phyloP scores from a whole-genome alignment of 2,888 invertebrate genomes.

The Apodemia mormo region DNA sequence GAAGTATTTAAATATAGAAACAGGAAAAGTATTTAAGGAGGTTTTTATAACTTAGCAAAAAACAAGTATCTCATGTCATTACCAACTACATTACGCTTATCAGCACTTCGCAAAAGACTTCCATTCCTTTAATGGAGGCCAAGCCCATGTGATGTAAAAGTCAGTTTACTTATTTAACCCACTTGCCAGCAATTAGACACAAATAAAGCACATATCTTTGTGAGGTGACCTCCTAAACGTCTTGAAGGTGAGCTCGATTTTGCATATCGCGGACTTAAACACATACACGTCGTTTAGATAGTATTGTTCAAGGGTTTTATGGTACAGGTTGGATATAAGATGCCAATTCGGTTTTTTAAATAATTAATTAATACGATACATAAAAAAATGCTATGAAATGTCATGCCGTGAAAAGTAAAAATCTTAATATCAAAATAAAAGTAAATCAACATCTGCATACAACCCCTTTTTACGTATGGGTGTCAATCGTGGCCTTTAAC shows the following conservation, averaged over 20 bases:
- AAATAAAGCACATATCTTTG: slow-evolving; percentile 32
- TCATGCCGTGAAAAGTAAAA: no score
- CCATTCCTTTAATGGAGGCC: slow-evolving; percentile 17
- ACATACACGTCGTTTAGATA: slow-evolving; percentile 19
- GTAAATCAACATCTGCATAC: no score
- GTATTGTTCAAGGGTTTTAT: slow-evolving; percentile 12
- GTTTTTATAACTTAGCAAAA: neutral
- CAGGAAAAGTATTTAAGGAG: neutral
- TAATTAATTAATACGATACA: no score
- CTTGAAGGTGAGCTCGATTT: slow-evolving; percentile 30
- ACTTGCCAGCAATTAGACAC: slow-evolving; percentile 28
- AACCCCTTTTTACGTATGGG: no score
- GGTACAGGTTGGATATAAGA: neutral
- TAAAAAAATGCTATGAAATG: no score
- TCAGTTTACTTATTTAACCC: slow-evolving; percentile 26
- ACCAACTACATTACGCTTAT: slow-evolving; percentile 3
- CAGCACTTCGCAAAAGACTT: slow-evolving; percentile 3
- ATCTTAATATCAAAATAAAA: no score
- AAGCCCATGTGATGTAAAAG: slow-evolving; percentile 15
- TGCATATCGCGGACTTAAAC: slow-evolving; percentile 26
- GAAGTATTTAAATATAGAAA: no score
- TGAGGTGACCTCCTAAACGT: slow-evolving; percentile 30
- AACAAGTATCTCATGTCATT: neutral
- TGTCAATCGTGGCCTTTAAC: no score
- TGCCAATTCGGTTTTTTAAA: neutral